Evolutionary conservation across 2,113 vertebrate species (phyloP).

Genomic region (Sinocyclocheilus rhinocerous): DNA sequence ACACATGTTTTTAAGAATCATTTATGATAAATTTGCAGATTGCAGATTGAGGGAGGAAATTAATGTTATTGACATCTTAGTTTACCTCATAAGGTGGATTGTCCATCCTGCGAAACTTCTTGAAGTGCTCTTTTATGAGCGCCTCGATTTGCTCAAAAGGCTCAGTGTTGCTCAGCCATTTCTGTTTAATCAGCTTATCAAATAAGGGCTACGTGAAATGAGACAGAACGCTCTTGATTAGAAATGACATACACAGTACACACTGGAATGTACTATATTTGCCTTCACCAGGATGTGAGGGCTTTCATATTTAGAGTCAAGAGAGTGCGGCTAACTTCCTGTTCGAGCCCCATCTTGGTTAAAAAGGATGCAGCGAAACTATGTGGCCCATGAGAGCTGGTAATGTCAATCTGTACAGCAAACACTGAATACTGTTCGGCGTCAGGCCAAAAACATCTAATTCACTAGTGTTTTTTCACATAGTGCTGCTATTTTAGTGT

Average conservation of each 20-base stretch:
- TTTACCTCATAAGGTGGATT: conserved; percentile 85
- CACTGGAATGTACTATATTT: conserved; percentile 24
- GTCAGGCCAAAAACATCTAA: conserved; percentile 50
- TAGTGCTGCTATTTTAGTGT: conserved; percentile 54
- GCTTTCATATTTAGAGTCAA: conserved; percentile 50
- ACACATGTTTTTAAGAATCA: not conserved
- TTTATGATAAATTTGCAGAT: not conserved
- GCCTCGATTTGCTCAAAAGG: conserved; percentile 83
- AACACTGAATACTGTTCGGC: conserved; percentile 47
- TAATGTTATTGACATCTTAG: not conserved
- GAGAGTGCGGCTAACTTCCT: conserved; percentile 52
- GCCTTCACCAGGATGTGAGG: conserved; percentile 25
- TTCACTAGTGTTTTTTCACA: conserved; percentile 57
- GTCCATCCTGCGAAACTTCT: conserved; percentile 80
- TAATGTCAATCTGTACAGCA: conserved; percentile 45
- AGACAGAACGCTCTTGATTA: not conserved
- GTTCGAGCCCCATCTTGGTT: conserved; percentile 42
- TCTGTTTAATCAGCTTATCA: conserved; percentile 85
- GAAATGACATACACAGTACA: not conserved
- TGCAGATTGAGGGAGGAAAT: not conserved
- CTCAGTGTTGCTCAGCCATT: conserved; percentile 85
- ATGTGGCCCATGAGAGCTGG: conserved; percentile 44
- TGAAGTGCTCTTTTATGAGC: conserved; percentile 77
- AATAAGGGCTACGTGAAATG: conserved; percentile 77
- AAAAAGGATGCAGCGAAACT: conserved; percentile 46